Evolutionary conservation across 2,113 vertebrate species (phyloP).

Genomic region (Capreolus pygargus): DNA sequence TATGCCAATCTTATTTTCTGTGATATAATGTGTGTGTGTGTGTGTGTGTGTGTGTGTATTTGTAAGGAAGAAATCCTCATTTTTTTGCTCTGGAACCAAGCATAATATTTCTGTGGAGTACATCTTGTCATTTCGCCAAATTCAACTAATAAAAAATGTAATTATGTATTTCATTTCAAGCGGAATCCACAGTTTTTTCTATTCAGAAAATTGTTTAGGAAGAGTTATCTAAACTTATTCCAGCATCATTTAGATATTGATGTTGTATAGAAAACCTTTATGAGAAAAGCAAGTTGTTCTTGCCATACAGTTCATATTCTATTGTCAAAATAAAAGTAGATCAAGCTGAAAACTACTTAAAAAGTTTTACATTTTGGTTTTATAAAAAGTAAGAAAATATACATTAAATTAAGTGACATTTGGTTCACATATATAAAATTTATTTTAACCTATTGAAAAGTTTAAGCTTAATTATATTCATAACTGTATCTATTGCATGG

Average conservation of each 20-base stretch:
- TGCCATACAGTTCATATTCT: background rate
- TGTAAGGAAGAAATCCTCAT: background rate
- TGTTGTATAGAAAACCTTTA: background rate
- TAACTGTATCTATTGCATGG: background rate
- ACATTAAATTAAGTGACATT: background rate
- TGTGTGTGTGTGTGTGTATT: background rate
- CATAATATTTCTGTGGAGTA: background rate
- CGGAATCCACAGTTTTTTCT: background rate
- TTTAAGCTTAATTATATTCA: background rate
- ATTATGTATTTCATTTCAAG: background rate
- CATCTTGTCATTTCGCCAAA: background rate
- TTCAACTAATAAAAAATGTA: background rate
- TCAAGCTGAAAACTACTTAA: background rate
- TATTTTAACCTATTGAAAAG: background rate
- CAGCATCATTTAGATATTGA: background rate
- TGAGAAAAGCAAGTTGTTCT: background rate
- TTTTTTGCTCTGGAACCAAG: background rate
- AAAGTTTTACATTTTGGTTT: background rate
- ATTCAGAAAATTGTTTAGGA: background rate
- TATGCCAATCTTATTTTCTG: background rate
- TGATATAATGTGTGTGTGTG: background rate
- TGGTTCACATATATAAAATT: background rate
- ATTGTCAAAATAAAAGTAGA: background rate
- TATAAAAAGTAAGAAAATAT: background rate
- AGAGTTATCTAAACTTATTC: background rate